A percentile compares a stretch with the other conserved stretches of the same genome.
Conservation (phyloP, 2,113 vertebrate species). For the Cyanoliseus patagonus region DNA sequence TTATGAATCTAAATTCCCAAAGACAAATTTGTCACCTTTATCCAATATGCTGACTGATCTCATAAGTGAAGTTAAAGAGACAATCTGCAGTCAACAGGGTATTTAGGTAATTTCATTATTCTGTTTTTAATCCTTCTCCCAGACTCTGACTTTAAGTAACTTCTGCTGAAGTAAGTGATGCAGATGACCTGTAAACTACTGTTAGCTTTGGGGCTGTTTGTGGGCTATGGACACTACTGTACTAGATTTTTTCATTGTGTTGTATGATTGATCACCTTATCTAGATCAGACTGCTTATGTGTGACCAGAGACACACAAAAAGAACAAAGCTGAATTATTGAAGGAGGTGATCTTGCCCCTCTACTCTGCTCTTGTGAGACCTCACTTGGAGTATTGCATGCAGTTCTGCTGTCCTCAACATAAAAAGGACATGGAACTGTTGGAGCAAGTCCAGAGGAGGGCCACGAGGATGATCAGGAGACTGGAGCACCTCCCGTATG, state of each 20-base stretch:
- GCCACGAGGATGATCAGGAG: too few species aligned
- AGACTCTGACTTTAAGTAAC: not conserved
- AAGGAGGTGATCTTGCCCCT: too few species aligned
- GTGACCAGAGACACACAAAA: not conserved
- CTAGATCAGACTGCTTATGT: not conserved
- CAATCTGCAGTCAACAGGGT: not conserved
- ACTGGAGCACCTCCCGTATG: too few species aligned
- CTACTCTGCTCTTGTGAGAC: too few species aligned
- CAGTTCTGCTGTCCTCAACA: too few species aligned
- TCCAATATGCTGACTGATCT: not conserved
- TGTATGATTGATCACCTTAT: not conserved
- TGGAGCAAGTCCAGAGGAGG: too few species aligned
- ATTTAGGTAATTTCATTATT: not conserved
- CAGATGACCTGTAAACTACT: not conserved
- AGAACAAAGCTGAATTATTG: not conserved
- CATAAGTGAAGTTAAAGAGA: not conserved
- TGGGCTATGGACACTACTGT: not conserved
- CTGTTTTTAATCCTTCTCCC: not conserved
- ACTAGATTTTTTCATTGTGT: not conserved
- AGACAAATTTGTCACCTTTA: not conserved
- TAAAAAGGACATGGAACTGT: too few species aligned
- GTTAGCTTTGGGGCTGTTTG: not conserved
- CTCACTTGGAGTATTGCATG: too few species aligned
- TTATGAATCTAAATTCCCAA: not conserved
- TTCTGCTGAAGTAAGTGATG: not conserved